phyloP scores from a whole-genome alignment of 2,113 vertebrate genomes.

The Glaucomys volans region DNA sequence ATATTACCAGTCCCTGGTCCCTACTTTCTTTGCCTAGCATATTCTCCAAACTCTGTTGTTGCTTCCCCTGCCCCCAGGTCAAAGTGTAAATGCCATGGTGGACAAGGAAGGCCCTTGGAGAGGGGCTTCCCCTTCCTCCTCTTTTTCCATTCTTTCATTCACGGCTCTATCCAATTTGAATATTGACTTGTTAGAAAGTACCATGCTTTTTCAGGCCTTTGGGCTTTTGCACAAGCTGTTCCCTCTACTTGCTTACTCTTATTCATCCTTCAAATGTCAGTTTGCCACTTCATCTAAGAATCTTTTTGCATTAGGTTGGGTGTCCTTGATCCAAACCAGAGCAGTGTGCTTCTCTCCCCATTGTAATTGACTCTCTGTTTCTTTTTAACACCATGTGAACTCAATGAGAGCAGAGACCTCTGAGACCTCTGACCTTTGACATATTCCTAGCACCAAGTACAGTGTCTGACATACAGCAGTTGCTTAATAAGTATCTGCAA shows the following conservation, averaged over 20 bases:
- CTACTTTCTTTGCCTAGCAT: background rate
- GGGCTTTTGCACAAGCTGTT: background rate
- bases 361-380: background rate
- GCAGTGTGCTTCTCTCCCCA: too few relatives aligned
- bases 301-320: background rate
- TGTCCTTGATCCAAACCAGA: background rate
- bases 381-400: background rate
- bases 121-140: background rate
- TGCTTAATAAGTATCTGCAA: background rate
- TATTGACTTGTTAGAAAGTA: background rate
- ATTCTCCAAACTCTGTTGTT: background rate
- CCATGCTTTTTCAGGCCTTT: background rate
- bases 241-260: background rate
- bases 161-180: background rate
- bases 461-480: too few relatives aligned
- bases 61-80: background rate
- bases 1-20: background rate
- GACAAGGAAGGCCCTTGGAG: background rate
- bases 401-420: too few relatives aligned
- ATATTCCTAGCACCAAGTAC: background rate
- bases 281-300: background rate
- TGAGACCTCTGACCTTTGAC: too few relatives aligned
- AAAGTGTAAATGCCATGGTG: background rate
- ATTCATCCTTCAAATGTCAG: background rate
- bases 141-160: background rate